Base-by-base conservation (phyloP, 2,113 vertebrate species). In the Lutjanus erythropterus region DNA sequence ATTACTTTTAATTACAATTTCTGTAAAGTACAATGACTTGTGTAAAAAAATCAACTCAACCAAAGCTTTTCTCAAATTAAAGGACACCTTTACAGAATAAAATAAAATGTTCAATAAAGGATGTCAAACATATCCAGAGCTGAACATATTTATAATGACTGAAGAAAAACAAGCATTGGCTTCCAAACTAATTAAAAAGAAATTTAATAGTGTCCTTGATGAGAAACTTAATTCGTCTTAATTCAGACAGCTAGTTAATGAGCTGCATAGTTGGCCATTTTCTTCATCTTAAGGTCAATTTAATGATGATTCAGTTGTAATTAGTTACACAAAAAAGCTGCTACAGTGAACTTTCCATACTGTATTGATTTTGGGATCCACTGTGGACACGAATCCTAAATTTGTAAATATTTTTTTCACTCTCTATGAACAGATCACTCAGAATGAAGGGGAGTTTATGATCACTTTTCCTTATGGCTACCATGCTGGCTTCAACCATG, bases 391-490 rank as follows among this genome's bases (percentile, higher is more conserved):
- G 35, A 1, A 37, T 2, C 2, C 35, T 37, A 37, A 37, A 50
- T 74, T 25, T 52, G 19, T 62, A 49, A 65, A 31, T 31, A 1
- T 9, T 44, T 41, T 27, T 47, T 21, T 25, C 5, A 14, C 9
- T 49, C 19, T 78, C 0, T 78, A 0, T 68, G 6, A 73, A 83
- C 93, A 99, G 98, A 96, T 99, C 86, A 99, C 98, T 1, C 98
- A 99, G 88, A 97, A 98, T 42, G 97, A 97, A 0, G 98, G 98
- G 0, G 98, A 99, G 88, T 99, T 99, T 10, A 99, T 99, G 97
- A 90, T 99, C 70, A 99, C 98, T 0, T 99, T 99, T 74, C 98
- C 98, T 2, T 99, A 99, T 0, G 98, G 98, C 52, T 99, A 99
- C 92, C 98, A 99, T 0, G 98, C 98, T 0, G 98, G 98, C 29